Percentiles rank a stretch among this genome's conserved stretches.
Conservation (phyloP, 2,113 vertebrate species). For the Gobius niger region DNA sequence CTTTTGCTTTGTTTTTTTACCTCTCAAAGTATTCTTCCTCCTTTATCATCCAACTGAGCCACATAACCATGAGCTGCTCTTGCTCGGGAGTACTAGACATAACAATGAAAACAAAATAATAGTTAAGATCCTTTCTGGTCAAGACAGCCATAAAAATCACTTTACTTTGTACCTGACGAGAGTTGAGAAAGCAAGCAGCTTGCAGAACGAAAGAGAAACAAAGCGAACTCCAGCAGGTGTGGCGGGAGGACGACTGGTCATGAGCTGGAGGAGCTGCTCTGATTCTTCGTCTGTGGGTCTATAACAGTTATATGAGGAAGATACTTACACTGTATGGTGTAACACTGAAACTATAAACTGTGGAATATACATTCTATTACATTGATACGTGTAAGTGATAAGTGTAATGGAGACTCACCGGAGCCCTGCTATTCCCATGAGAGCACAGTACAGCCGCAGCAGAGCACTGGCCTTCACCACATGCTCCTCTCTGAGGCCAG, state of each 20-base stretch:
- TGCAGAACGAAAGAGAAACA: conserved; percentile 95
- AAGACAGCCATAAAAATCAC: not conserved
- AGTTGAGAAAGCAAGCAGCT: conserved; percentile 93
- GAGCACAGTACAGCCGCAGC: conserved; percentile 91
- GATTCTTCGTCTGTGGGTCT: conserved; percentile 98
- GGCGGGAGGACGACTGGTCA: conserved; percentile 95
- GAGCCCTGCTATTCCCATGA: conserved; percentile 98
- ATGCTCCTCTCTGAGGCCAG: conserved; percentile 91
- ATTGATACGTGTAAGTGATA: too few species aligned
- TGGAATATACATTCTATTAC: too few species aligned
- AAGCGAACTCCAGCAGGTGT: conserved; percentile 96
- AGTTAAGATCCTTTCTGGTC: not conserved
- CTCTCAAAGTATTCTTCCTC: conserved; percentile 99
- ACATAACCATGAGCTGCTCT: conserved; percentile 96
- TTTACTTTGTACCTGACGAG: conserved; percentile 86
- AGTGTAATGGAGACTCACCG: conserved; percentile 75
- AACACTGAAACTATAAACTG: too few species aligned
- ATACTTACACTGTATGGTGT: too few species aligned
- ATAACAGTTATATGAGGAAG: not conserved
- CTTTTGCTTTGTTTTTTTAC: conserved; percentile 67
- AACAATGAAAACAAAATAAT: not conserved
- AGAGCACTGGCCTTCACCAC: conserved; percentile 97
- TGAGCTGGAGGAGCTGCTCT: conserved; percentile 92
- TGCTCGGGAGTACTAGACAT: conserved; percentile 90
- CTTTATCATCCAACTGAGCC: conserved; percentile 99